Base-by-base conservation (phyloP, 2,888 invertebrate genomes). In the Drosophila kuntzei region DNA sequence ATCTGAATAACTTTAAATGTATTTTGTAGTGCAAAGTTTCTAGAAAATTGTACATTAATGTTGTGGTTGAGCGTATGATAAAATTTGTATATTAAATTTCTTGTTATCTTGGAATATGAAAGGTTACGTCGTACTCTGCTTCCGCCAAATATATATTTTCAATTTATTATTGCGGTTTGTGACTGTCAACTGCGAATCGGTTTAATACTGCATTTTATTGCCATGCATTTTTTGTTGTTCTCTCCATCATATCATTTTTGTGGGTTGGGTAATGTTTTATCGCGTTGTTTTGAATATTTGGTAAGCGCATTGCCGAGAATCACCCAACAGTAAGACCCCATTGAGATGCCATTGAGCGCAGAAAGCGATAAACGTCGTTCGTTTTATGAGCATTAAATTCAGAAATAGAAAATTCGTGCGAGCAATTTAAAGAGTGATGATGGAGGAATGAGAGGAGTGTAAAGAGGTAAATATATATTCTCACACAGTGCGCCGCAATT, bases 351-450 rank as follows among this genome's bases (percentile, higher is more conserved):
- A 39, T 59, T 78, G 58, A 62, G 51, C 58, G 39, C 11, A 43
- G 44, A 37, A 41, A 14, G 47, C 64, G 62, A 59, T 75, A 62
- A 57, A 79, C 27, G 68, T 71, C 22, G 27, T 67, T 60, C 29
- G 34, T 70, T 82, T 76, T 83, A 82, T 76, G 65, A 55, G 57
- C 57, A 57, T 79, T 72, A 59, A 71, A 61, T 64, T 60, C 66
- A 22, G 49, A 64, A 74, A 81, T 68, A 61, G 51, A 68, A 62
- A 63, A 67, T 71, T 69, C 43, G 27, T 44, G 34, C 18, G 34
- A 41, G 36, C 44, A 61, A 43, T 57, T 66, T 44, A 6, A 25
- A 43, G 25, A 16, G 36, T 27, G 32, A 7, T 8, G 29, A 37
- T n/a, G 22, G 12, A 6, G 29, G 14, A 1, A 6, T 18, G 9